A percentile compares a stretch with the other conserved stretches of the same genome.
These are phyloP conservation scores for Eustalomyia histrio DNA, from an alignment of 2,888 invertebrate species.

Conservation along the genomic window DNA sequence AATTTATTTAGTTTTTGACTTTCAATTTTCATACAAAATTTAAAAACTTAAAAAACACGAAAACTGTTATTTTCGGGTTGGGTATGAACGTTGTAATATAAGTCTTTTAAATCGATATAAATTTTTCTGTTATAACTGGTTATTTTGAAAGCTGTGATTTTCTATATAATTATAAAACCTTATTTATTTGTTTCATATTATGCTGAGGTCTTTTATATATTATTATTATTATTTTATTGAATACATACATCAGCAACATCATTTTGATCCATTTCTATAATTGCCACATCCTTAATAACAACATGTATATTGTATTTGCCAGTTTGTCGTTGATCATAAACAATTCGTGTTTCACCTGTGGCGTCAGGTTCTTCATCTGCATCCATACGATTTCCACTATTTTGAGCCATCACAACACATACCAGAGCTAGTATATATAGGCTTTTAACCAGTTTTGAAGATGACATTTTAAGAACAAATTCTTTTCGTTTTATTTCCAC, in stretches of 20 bases:
- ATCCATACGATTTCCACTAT: conserved; percentile 16
- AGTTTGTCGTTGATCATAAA: conserved; percentile 86
- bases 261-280: conserved; percentile 81
- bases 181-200: too few species aligned
- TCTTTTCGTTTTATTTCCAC: neutral
- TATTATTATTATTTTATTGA: neutral
- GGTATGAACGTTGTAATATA: too few species aligned
- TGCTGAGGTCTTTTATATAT: too few species aligned
- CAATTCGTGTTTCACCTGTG: conserved; percentile 73
- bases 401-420: conserved; percentile 2
- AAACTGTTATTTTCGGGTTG: too few species aligned
- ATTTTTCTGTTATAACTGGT: too few species aligned
- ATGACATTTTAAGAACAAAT: conserved; percentile 43
- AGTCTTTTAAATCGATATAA: too few species aligned
- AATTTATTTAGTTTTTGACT: too few species aligned
- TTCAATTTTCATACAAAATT: too few species aligned
- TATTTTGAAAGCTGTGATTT: too few species aligned
- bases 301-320: conserved; percentile 90
- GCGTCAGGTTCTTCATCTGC: conserved; percentile 30
- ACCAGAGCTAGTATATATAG: conserved; percentile 26
- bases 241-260: conserved; percentile 75
- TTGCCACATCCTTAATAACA: conserved; percentile 88
- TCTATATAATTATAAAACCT: too few species aligned
- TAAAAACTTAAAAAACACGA: too few species aligned
- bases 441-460: conserved; percentile 53